phyloP scores from a whole-genome alignment of 2,797 vertebrate species.

The Myotis vivesi region DNA sequence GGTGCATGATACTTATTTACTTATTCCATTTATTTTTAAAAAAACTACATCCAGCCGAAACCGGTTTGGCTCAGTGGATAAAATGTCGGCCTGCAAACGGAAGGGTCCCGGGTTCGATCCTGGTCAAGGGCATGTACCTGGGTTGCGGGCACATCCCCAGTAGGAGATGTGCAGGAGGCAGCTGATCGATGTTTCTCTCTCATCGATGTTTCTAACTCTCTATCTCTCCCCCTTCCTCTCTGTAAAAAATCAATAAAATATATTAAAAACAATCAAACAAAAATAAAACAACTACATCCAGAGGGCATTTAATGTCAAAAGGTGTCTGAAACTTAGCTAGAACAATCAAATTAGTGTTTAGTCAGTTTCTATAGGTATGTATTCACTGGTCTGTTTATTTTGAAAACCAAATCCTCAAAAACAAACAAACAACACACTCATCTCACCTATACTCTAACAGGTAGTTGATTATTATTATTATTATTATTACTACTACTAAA shows the following conservation, averaged over 20 bases:
- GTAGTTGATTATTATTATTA: not conserved
- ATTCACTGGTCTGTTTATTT: not conserved
- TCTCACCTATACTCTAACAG: not conserved
- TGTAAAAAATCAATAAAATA: too few species aligned
- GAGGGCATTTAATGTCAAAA: conserved; percentile 22
- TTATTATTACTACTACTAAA: not conserved
- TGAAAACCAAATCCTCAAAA: conserved; percentile 12
- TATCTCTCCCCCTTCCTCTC: too few species aligned
- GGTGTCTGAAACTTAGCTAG: not conserved
- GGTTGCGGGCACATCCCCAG: too few species aligned
- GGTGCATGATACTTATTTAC: not conserved
- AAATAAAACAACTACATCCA: not conserved
- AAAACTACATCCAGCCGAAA: not conserved
- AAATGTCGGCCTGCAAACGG: too few species aligned
- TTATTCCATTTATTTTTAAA: conserved; percentile 23
- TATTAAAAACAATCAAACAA: too few species aligned
- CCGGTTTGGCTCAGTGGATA: too few species aligned
- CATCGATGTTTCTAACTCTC: too few species aligned
- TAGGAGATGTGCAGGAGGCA: too few species aligned
- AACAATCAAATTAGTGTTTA: not conserved
- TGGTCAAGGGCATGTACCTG: too few species aligned
- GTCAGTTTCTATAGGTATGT: not conserved
- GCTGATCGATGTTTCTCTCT: too few species aligned
- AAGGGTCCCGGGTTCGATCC: too few species aligned
- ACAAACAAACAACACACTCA: not conserved